Percentiles rank a stretch among this genome's conserved stretches.
Evolutionary conservation across 2,113 vertebrate species (phyloP).

Genomic region (Rhabdornis inornatus): DNA sequence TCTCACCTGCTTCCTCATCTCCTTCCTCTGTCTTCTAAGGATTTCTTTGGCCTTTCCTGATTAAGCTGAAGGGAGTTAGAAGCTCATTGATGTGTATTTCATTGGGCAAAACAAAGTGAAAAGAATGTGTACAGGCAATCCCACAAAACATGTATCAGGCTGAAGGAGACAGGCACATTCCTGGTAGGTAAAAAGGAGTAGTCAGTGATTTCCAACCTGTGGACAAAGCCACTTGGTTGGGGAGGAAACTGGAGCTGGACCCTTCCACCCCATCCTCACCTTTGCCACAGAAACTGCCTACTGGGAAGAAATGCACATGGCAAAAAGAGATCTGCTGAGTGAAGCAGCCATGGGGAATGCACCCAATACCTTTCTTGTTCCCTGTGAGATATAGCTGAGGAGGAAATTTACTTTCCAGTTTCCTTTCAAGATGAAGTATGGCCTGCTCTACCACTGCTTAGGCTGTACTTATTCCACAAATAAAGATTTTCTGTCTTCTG

Average conservation of each 20-base stretch:
- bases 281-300: neutral
- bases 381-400: neutral
- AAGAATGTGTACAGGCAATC: neutral
- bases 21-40: neutral
- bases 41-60: neutral
- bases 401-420: neutral
- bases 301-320: neutral
- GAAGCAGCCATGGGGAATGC: neutral
- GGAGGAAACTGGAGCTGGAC: neutral
- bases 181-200: neutral
- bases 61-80: neutral
- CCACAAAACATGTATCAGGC: neutral
- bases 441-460: neutral
- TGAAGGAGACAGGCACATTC: neutral
- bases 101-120: neutral
- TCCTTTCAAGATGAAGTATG: neutral
- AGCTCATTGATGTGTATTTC: neutral
- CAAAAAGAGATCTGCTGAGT: neutral
- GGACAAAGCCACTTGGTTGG: neutral
- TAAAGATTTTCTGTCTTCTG: constrained; percentile 4
- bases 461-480: neutral
- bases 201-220: neutral
- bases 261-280: neutral
- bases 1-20: neutral
- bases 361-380: neutral